A percentile compares a stretch with the other conserved stretches of the same genome.
Evolutionary conservation across 92 coral and sea anemone genomes (phyloP).

Genomic region (Parazoanthus darwini): DNA sequence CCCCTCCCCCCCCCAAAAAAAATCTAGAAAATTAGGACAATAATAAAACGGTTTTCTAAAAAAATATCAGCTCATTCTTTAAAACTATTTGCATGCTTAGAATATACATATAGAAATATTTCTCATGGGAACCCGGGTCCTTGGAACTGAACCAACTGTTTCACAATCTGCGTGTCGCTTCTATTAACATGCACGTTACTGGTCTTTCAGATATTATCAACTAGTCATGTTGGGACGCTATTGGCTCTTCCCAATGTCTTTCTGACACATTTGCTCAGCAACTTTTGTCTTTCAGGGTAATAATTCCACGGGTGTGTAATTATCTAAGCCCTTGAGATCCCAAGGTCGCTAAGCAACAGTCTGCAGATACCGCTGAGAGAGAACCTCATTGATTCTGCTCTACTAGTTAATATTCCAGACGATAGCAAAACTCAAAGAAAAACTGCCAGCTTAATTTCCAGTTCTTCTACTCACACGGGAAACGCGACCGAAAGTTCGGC

Average conservation of each 20-base stretch:
- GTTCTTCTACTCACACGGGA: background rate
- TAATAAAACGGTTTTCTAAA: background rate
- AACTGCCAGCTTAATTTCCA: background rate
- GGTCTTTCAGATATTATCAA: constrained; percentile 24
- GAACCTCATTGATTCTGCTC: constrained; percentile 4
- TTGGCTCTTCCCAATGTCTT: constrained; percentile 17
- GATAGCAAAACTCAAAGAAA: background rate
- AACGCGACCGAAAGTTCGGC: background rate
- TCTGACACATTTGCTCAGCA: constrained; percentile 68
- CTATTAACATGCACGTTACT: background rate
- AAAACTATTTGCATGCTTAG: background rate
- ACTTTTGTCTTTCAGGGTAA: constrained; percentile 53
- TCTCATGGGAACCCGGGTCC: constrained; percentile 32
- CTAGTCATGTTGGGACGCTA: background rate
- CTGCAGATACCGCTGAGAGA: constrained; percentile 6
- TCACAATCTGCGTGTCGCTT: background rate
- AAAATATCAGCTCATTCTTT: background rate
- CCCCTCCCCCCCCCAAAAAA: no score
- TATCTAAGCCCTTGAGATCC: constrained; percentile 32
- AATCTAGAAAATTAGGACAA: background rate
- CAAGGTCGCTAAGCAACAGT: constrained; percentile 35
- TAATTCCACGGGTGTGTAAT: constrained; percentile 35
- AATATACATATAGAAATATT: background rate
- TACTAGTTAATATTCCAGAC: background rate
- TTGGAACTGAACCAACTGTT: constrained; percentile 27